phyloP scores from a whole-genome alignment of 2,888 invertebrate genomes.

The Aelia acuminata region DNA sequence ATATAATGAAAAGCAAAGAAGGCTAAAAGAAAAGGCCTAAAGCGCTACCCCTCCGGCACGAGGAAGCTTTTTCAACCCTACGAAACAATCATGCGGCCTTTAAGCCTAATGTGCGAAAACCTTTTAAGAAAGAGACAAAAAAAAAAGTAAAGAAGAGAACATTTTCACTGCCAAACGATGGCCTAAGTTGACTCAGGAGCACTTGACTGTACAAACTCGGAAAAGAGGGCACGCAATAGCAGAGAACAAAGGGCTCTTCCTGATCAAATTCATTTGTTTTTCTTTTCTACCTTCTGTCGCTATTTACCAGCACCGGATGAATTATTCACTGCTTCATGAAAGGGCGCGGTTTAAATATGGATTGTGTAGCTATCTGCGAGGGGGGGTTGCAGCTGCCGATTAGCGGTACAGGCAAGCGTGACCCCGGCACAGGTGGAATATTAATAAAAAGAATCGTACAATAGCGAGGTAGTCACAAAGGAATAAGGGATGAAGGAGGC shows the following conservation, averaged over 20 bases:
- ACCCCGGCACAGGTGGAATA: not conserved
- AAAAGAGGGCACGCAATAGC: not conserved
- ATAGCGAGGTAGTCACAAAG: not conserved
- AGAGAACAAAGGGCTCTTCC: not conserved
- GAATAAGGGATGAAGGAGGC: not conserved
- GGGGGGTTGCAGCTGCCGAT: not conserved
- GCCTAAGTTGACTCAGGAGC: not conserved
- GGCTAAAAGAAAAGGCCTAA: not conserved
- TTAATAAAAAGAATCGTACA: not conserved
- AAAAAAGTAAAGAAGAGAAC: not conserved
- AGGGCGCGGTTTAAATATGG: not conserved
- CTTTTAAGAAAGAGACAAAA: not conserved
- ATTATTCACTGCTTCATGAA: not conserved
- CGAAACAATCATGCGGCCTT: slow-evolving; percentile 7
- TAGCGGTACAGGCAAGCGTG: not conserved
- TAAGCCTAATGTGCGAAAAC: slow-evolving; percentile 18
- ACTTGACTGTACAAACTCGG: slow-evolving; percentile 8
- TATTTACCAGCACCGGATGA: not conserved
- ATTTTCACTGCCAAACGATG: slow-evolving; percentile 13
- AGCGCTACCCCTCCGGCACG: not conserved
- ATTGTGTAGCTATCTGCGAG: not conserved
- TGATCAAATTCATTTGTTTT: slow-evolving; percentile 25
- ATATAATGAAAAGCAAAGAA: not conserved
- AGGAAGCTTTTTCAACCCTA: not conserved
- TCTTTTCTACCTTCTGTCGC: not conserved